Percentiles rank a stretch among this genome's conserved stretches.
Conservation (phyloP, 2,888 invertebrate genomes). For the Axea sp. region DNA sequence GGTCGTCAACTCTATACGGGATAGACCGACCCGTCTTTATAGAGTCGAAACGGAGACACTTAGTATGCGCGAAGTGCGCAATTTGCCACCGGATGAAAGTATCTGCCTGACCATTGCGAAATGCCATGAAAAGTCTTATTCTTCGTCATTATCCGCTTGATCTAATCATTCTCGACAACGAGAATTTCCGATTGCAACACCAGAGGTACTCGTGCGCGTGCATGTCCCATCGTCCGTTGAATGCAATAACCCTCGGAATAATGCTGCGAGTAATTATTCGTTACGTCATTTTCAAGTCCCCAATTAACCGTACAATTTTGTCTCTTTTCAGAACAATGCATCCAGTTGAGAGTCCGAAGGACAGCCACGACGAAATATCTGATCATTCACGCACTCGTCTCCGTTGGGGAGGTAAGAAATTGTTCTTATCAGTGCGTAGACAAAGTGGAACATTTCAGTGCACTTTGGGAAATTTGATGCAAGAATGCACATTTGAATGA, state of each 20-base stretch:
- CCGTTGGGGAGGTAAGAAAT: slow-evolving; percentile 44
- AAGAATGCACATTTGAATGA: too few species aligned
- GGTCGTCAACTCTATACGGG: too few species aligned
- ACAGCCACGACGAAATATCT: slow-evolving; percentile 13
- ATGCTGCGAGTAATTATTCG: background rate
- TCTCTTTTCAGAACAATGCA: slow-evolving; percentile 26
- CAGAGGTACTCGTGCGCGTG: background rate
- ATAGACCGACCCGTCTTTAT: too few species aligned
- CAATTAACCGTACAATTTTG: slow-evolving; percentile 3
- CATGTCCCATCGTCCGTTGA: background rate
- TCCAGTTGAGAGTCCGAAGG: slow-evolving; percentile 13
- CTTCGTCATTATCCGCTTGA: slow-evolving; percentile 35
- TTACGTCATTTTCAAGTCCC: background rate
- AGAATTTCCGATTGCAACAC: slow-evolving; percentile 55
- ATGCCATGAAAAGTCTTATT: slow-evolving; percentile 44
- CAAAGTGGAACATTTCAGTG: too few species aligned
- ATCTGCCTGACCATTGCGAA: slow-evolving; percentile 23
- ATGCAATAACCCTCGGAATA: background rate
- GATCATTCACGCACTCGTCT: slow-evolving; percentile 41
- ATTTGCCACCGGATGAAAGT: slow-evolving; percentile 28
- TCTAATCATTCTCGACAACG: slow-evolving; percentile 40
- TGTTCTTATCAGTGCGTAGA: too few species aligned
- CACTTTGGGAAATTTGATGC: too few species aligned
- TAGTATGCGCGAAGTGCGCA: slow-evolving; percentile 2
- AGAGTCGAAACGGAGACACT: too few species aligned